Percentiles rank a stretch among this genome's conserved stretches.
Conservation (phyloP, 1,140 invertebrate genomes). For the Periplaneta americana region DNA sequence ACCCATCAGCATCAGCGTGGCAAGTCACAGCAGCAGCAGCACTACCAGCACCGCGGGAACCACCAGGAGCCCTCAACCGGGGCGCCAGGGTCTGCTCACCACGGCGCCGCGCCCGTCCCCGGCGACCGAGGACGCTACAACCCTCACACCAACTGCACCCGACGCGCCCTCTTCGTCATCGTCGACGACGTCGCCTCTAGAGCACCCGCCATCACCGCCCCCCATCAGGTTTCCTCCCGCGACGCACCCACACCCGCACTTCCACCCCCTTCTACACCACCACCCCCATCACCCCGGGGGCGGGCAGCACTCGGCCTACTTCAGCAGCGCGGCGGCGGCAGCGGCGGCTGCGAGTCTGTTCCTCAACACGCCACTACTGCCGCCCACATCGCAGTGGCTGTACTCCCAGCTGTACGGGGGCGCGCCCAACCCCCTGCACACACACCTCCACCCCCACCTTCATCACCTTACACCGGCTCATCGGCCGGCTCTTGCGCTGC, state of each 20-base stretch:
- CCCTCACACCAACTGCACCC: not conserved
- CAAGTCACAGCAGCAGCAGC: not conserved
- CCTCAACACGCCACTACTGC: constrained; percentile 59
- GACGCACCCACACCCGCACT: not conserved
- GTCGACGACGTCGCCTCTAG: not conserved
- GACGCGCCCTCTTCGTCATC: not conserved
- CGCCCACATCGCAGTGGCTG: constrained; percentile 66
- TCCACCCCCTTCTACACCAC: not conserved
- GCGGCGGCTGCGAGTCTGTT: constrained; percentile 62
- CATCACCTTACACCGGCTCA: not conserved
- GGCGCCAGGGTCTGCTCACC: not conserved
- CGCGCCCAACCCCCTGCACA: not conserved
- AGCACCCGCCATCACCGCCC: not conserved
- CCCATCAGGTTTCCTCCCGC: not conserved
- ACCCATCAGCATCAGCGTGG: constrained; percentile 9
- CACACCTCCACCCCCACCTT: not conserved
- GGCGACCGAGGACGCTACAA: not conserved
- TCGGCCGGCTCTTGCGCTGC: not conserved
- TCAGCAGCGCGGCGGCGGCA: not conserved
- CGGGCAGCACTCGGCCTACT: not conserved
- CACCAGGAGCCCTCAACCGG: not conserved
- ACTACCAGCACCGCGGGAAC: not conserved
- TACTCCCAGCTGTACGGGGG: constrained; percentile 58
- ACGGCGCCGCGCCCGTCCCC: not conserved
- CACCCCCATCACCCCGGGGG: not conserved